These are phyloP conservation scores for Macrostomum lignano DNA, from an alignment of 1,140 invertebrate species.

Conservation along the genomic window DNA sequence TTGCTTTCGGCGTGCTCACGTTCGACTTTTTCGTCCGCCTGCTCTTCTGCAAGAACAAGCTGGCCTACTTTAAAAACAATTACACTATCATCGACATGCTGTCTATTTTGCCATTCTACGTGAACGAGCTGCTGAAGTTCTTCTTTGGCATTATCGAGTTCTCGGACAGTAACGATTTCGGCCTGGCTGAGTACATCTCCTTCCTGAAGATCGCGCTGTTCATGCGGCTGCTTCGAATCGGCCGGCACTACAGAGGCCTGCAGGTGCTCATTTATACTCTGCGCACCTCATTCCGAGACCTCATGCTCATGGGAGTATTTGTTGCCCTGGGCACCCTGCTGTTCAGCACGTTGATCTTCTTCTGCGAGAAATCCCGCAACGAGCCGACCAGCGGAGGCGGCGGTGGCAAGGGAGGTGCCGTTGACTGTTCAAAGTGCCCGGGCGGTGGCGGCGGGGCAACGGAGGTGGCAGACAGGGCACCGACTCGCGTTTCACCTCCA, in stretches of 20 bases:
- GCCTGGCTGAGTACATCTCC: no score
- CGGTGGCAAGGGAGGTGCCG: no score
- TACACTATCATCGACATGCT: conserved; percentile 97
- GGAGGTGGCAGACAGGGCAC: no score
- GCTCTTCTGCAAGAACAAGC: conserved; percentile 82
- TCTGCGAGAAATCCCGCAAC: conserved; percentile 94
- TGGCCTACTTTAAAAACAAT: conserved; percentile 92
- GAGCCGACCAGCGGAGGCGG: no score
- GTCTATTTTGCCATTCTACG: conserved; percentile 99
- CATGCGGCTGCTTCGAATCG: conserved; percentile 29
- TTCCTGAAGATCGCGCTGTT: conserved; percentile 27
- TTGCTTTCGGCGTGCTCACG: no score
- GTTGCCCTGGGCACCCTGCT: conserved; percentile 76
- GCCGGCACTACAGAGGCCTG: conserved; percentile 28
- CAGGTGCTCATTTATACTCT: conserved; percentile 47
- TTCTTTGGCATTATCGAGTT: conserved; percentile 39
- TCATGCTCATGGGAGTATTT: conserved; percentile 98
- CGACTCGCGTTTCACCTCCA: conserved; percentile 81
- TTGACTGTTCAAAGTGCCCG: no score
- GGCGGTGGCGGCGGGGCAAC: no score
- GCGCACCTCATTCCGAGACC: conserved; percentile 94
- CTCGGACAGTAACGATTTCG: conserved; percentile 36
- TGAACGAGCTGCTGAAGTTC: conserved; percentile 48
- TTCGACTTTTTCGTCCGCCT: conserved; percentile 92
- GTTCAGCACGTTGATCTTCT: conserved; percentile 89